Base-by-base conservation (phyloP, 1,140 invertebrate species). In the Caenorhabditis remanei region DNA sequence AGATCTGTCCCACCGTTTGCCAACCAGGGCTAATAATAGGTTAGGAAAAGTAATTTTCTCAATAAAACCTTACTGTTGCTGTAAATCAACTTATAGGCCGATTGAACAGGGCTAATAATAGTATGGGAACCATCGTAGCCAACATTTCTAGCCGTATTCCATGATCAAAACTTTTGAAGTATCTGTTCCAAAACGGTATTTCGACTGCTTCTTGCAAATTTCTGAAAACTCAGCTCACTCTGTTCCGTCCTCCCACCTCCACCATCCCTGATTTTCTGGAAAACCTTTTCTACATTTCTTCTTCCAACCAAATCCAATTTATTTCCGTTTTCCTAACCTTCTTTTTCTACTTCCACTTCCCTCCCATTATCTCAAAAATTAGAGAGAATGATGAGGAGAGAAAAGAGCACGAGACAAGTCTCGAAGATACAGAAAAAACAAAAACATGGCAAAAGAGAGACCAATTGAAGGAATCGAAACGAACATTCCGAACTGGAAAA, bases 381-480 rank as follows among this genome's bases (percentile, higher is more conserved):
- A 41, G 67, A 75, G 40, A 41, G n/a, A 19, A 75, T n/a, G 67
- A 75, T n/a, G 67, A 40, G 9, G 14, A 24, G 21, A n/a, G 46
- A 75, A 24, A n/a, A 75, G 40, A 43, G 7, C 40, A 48, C 40
- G 46, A 46, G 16, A 40, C 16, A 48, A 46, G 40, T 16, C 7
- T n/a, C 7, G 9, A 75, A 16, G 40, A 75, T 1, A 65, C 21
- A n/a, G 9, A 40, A 56, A 83, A 83, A 55, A 58, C 48, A 83
- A 58, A 58, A 83, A 83, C 48, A 83, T 83, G 32, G 16, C 32
- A 83, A 24, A 83, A 55, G 8, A 83, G 48, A 83, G 48, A 53
- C 41, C 55, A 58, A 55, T 32, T 32, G 79, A 83, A 83, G 48
- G 5, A 32, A 50, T 48, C 4, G 43, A 82, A 83, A 24, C 14